phyloP scores from a whole-genome alignment of 2,888 invertebrate genomes.

The Petrolisthes cinctipes region DNA sequence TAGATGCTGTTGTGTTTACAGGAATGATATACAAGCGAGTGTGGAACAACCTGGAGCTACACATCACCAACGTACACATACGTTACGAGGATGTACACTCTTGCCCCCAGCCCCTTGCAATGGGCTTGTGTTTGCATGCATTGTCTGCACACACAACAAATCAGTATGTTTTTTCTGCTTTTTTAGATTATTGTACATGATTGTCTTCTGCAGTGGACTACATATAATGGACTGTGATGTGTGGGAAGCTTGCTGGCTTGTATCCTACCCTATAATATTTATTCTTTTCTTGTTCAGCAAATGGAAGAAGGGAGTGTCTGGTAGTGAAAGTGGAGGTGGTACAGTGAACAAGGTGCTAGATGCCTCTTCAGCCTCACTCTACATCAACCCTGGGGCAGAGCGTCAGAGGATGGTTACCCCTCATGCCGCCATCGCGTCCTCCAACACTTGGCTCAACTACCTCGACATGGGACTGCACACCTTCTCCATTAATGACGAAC shows the following conservation, averaged over 20 bases:
- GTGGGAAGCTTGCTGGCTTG: neutral
- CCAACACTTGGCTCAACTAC: conserved; percentile 78
- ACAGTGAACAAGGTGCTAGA: conserved; percentile 81
- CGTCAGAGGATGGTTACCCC: conserved; percentile 69
- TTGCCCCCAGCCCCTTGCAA: conserved; percentile 78
- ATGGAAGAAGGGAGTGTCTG: conserved; percentile 81
- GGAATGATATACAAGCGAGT: conserved; percentile 74
- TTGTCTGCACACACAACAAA: conserved; percentile 85
- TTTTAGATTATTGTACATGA: neutral
- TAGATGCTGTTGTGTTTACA: conserved; percentile 12
- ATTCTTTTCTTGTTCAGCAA: conserved; percentile 73
- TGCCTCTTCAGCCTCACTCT: conserved; percentile 81
- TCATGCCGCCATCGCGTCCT: conserved; percentile 67
- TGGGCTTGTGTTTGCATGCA: conserved; percentile 82
- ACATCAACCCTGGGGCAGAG: conserved; percentile 78
- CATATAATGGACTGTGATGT: neutral
- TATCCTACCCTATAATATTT: neutral
- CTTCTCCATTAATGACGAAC: conserved; percentile 82
- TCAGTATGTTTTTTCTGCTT: conserved; percentile 72
- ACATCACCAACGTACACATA: conserved; percentile 82
- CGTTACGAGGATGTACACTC: conserved; percentile 83
- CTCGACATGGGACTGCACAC: conserved; percentile 82
- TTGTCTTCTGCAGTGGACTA: neutral
- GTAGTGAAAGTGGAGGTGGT: conserved; percentile 73
- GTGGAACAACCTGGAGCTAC: conserved; percentile 84